These are phyloP conservation scores for Chaenocephalus aceratus DNA, from an alignment of 2,113 vertebrate species.

Conservation along the genomic window DNA sequence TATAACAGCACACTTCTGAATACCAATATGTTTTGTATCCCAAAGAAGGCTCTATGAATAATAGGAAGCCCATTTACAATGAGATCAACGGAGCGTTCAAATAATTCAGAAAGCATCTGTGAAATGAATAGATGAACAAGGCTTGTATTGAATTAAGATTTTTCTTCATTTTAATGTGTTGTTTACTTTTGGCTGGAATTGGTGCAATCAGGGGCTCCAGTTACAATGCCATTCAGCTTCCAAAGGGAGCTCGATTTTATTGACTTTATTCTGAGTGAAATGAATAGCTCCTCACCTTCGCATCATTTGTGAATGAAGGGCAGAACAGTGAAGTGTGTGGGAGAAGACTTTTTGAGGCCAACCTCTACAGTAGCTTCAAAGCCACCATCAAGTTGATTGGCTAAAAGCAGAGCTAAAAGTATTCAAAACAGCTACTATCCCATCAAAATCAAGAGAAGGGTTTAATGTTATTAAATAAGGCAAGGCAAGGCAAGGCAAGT, in stretches of 20 bases:
- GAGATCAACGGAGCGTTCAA: slow-evolving; percentile 54
- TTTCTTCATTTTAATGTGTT: slow-evolving; percentile 67
- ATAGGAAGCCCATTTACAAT: slow-evolving; percentile 38
- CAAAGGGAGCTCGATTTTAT: slow-evolving; percentile 58
- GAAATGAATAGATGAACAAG: slow-evolving; percentile 52
- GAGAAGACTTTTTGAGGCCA: not conserved
- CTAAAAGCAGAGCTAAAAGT: not conserved
- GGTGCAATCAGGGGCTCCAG: slow-evolving; percentile 20
- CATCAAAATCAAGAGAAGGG: not conserved
- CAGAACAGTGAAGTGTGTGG: not conserved
- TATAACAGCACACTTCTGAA: slow-evolving; percentile 9
- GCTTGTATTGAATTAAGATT: slow-evolving; percentile 55
- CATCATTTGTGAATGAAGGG: slow-evolving; percentile 8
- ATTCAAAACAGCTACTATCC: not conserved
- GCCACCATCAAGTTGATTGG: not conserved
- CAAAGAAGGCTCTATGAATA: slow-evolving; percentile 26
- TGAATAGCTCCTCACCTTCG: slow-evolving; percentile 33
- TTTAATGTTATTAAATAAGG: no score
- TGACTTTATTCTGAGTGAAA: slow-evolving; percentile 56
- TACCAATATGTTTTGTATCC: slow-evolving; percentile 3
- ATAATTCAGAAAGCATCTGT: slow-evolving; percentile 51
- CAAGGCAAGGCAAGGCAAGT: no score
- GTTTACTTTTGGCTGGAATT: slow-evolving; percentile 51
- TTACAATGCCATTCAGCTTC: slow-evolving; percentile 44
- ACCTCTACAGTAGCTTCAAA: not conserved